A percentile compares a stretch with the other conserved stretches of the same genome.
Conservation (phyloP, 2,797 vertebrate species). For the Leptoclinus maculatus region DNA sequence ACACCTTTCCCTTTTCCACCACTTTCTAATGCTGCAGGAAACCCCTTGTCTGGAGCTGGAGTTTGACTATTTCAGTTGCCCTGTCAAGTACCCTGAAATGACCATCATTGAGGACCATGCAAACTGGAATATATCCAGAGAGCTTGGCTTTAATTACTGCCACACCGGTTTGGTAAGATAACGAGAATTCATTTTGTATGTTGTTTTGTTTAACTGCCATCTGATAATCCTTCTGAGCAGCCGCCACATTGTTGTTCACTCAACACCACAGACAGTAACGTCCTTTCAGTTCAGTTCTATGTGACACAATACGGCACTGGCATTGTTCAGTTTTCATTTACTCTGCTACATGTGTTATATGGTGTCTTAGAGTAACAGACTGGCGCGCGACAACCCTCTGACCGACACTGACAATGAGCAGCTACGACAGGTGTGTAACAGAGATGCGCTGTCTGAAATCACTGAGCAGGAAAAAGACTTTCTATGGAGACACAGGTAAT, state of each 20-base stretch:
- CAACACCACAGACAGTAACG: background rate
- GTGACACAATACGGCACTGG: background rate
- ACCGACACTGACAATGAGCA: conserved; percentile 95
- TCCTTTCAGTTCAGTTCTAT: background rate
- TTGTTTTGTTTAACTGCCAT: background rate
- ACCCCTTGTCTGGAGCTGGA: conserved; percentile 98
- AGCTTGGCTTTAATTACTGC: conserved; percentile 96
- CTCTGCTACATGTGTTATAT: conserved; percentile 11
- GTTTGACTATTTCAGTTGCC: conserved; percentile 97
- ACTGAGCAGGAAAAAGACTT: conserved; percentile 99
- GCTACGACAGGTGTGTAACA: conserved; percentile 93
- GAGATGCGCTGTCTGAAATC: conserved; percentile 98
- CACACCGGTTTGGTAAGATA: conserved; percentile 90
- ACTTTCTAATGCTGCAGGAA: conserved; percentile 83
- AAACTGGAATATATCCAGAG: conserved; percentile 96
- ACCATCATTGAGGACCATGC: conserved; percentile 94
- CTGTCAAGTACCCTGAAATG: conserved; percentile 97
- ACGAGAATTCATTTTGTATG: background rate
- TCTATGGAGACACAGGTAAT: conserved; percentile 96
- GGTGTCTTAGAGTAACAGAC: conserved; percentile 89
- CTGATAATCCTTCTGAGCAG: background rate
- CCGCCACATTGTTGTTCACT: background rate
- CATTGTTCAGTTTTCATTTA: background rate
- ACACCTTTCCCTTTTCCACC: conserved; percentile 19
- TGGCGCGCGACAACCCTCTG: conserved; percentile 95